Evolutionary conservation across 2,888 invertebrate species (phyloP).

Genomic region (Netelia melanura): DNA sequence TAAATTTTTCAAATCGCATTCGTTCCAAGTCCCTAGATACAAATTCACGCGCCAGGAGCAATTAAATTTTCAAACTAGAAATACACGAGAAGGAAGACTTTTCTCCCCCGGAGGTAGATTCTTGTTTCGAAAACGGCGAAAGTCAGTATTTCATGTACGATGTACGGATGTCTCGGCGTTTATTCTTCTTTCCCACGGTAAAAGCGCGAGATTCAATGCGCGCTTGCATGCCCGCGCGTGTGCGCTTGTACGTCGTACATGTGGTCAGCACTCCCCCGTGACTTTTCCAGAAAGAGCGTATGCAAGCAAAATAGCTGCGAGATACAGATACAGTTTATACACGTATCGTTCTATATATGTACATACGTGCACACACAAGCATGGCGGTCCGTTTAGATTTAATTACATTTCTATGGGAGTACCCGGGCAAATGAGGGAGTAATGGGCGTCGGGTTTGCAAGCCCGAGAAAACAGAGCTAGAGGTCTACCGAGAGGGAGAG

Average conservation of each 20-base stretch:
- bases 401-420: slow-evolving; percentile 79
- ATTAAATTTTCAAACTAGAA: too few species aligned
- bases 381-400: slow-evolving; percentile 73
- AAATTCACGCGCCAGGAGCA: too few species aligned
- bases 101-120: too few species aligned
- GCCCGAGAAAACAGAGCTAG: slow-evolving; percentile 44
- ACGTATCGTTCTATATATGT: neutral
- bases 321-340: too few species aligned
- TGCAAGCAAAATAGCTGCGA: neutral
- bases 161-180: neutral
- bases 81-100: too few species aligned
- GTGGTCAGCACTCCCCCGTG: slow-evolving; percentile 30
- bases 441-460: slow-evolving; percentile 68
- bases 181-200: slow-evolving; percentile 71
- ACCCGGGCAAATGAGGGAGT: slow-evolving; percentile 76
- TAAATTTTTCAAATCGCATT: too few species aligned
- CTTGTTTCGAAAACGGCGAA: too few species aligned
- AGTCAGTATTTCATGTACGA: too few species aligned
- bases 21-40: too few species aligned
- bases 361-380: slow-evolving; percentile 1
- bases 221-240: neutral
- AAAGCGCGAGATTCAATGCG: slow-evolving; percentile 15
- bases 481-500: slow-evolving; percentile 27
- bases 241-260: slow-evolving; percentile 5
- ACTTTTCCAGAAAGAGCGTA: slow-evolving; percentile 22